phyloP scores from a whole-genome alignment of 2,888 invertebrate species.

The Papilio elwesi region DNA sequence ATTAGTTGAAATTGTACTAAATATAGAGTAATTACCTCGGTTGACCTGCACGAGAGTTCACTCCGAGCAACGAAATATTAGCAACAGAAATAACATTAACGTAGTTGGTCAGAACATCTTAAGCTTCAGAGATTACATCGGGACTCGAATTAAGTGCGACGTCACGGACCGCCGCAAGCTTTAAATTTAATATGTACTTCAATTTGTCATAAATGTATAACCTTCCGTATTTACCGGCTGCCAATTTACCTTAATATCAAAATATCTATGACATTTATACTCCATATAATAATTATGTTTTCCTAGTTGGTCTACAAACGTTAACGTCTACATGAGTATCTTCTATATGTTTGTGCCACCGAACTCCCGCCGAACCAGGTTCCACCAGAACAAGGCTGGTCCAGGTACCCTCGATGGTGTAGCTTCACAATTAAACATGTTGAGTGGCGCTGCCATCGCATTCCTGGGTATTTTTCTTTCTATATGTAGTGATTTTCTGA shows the following conservation, averaged over 20 bases:
- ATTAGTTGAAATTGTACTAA: not conserved
- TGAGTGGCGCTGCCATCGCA: no score
- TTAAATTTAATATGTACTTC: constrained; percentile 53
- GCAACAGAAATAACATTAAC: constrained; percentile 26
- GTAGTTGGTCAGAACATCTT: constrained; percentile 44
- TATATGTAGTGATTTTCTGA: no score
- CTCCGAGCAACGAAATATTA: constrained; percentile 8
- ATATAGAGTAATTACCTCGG: not conserved
- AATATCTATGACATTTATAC: constrained; percentile 14
- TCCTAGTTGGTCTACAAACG: not conserved
- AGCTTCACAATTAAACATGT: no score
- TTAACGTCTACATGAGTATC: no score
- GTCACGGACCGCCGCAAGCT: constrained; percentile 47
- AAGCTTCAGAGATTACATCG: constrained; percentile 49
- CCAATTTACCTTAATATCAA: not conserved
- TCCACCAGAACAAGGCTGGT: no score
- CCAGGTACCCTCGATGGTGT: no score
- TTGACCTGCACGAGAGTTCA: constrained; percentile 10
- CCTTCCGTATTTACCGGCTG: constrained; percentile 6
- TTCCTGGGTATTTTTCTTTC: no score
- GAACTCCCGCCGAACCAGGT: no score
- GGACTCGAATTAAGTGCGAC: constrained; percentile 52
- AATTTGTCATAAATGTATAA: constrained; percentile 38
- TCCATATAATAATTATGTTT: not conserved
- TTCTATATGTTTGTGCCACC: no score